Base-by-base conservation (phyloP, 2,888 invertebrate genomes). In the Xylocampa areola region DNA sequence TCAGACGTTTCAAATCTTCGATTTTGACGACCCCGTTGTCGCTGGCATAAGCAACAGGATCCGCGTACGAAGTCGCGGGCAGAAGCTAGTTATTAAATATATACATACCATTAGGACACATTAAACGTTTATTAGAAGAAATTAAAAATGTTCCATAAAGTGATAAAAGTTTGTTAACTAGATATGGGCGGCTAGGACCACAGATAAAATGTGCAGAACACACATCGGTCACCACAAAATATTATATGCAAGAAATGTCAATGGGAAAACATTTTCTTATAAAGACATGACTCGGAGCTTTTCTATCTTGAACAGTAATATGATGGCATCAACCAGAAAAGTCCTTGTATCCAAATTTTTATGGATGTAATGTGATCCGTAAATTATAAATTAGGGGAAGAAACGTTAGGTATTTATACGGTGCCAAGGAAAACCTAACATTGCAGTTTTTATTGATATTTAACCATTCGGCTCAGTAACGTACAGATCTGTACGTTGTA, bases 361-460 rank as follows among this genome's bases (percentile, higher is more conserved):
- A 16, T 43, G n/a, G 21, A 32, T 14, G 27, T 47, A 29, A 33
- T 17, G 8, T 23, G 29, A 29, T 11, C 21, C 43, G 23, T 39
- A 54, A 40, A 39, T 65, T 50, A 47, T 44, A 67, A 55, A 47
- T 63, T 37, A 47, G 37, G 29, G 29, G 29, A 47, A 40, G 37
- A 55, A 35, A 32, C 39, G 25, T 40, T 40, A 35, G 27, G 43
- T 68, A 43, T 61, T 43, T 61, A 48, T 33, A 19, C 36, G 50
- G 44, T 63, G 68, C 55, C 64, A 49, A 49, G 62, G 65, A 68
- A 70, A 67, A 69, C 73, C 73, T 83, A 81, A 81, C 76, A 64
- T 66, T 59, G 79, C 79, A 70, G 54, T 73, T 77, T 77, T 61
- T 47, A 54, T 74, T 79, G 58, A 74, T 79, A 73, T 50, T 63